Evolutionary conservation across 2,888 invertebrate species (phyloP).

Genomic region (Chrysolina americana): DNA sequence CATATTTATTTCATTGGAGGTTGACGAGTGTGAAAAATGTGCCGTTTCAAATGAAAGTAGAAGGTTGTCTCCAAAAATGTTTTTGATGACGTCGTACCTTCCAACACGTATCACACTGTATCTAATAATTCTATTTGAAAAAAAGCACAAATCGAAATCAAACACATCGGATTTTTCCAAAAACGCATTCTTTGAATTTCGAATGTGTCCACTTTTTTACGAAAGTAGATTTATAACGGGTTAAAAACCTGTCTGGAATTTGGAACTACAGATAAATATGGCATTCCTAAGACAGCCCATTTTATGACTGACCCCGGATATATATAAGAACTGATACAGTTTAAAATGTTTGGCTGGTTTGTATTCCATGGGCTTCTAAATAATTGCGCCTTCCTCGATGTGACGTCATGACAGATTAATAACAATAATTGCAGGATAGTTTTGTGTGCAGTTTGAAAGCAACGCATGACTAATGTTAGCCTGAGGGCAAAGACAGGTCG

Average conservation of each 20-base stretch:
- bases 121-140: background rate
- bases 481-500: constrained; percentile 14
- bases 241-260: background rate
- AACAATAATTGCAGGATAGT: constrained; percentile 2
- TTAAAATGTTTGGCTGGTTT: background rate
- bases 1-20: too few species aligned
- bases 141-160: background rate
- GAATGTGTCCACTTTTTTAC: too few species aligned
- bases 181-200: too few species aligned
- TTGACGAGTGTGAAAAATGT: background rate
- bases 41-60: background rate
- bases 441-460: constrained; percentile 6
- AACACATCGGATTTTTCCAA: too few species aligned
- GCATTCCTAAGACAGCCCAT: constrained; percentile 5
- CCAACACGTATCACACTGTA: too few species aligned
- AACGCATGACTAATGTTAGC: background rate
- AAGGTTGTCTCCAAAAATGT: background rate
- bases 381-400: background rate
- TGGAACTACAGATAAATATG: background rate
- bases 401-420: background rate
- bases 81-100: too few species aligned
- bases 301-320: background rate
- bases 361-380: background rate
- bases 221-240: too few species aligned
- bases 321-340: constrained; percentile 1